Base-by-base conservation (phyloP, 1,140 invertebrate species). In the Berghia stephanieae region DNA sequence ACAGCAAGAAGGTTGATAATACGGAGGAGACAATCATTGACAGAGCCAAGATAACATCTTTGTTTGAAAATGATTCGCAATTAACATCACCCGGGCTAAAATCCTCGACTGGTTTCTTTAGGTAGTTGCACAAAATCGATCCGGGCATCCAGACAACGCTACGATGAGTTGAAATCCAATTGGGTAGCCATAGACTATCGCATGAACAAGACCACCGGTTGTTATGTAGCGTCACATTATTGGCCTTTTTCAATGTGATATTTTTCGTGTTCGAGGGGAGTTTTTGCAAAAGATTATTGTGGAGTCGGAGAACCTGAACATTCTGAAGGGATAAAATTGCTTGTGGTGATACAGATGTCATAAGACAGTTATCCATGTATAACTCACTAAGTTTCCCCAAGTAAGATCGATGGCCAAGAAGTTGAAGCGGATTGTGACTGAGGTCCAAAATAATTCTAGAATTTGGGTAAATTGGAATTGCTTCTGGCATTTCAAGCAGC, bases 191-290 rank as follows among this genome's bases (percentile, higher is more conserved):
- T 24, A 78, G 49, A 24, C 69, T 78, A 18, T 76, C 43, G 38
- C 79, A 81, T 1, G 72, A 70, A 44, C 79, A 81, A 18, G 67
- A 43, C 79, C 79, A 81, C 8, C 75, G 75, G 69, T 81, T 81
- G 73, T 67, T 63, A 57, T 78, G 77, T n/a, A 81, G 69, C 4
- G 79, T 68, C 27, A 81, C 24, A 57, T 75, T 78, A n/a, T 24
- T 73, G 44, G 77, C 77, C 5, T 60, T 27, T 0, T 72, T 34
- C 38, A 81, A 49, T 27, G 72, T 78, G 21, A 81, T 71, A 52
- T 76, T 78, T 27, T 38, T 16, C 0, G 77, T 81, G 27, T 67
- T 49, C 0, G 66, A 21, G 4, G 79, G 79, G 16, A 81, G 63
- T 42, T 78, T 72, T n/a, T 57, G 68, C 43, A 81, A 69, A 13